Evolutionary conservation across 1,140 invertebrate genomes (phyloP).

Genomic region (Nilaparvata lugens): DNA sequence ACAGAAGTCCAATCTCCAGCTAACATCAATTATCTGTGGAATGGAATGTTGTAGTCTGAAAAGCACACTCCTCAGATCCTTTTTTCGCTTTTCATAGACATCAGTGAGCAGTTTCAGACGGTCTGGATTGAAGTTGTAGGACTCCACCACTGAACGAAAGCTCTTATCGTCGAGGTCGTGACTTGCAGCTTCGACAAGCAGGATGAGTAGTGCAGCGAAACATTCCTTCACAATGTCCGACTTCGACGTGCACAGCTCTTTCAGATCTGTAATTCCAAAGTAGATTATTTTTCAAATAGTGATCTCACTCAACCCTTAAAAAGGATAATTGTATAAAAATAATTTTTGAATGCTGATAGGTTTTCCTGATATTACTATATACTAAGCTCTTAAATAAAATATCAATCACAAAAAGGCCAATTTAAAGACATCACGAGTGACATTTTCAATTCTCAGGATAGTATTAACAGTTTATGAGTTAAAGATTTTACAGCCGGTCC

Average conservation of each 20-base stretch:
- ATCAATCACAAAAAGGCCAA: too few relatives aligned
- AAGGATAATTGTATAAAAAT: too few relatives aligned
- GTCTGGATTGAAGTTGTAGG: not conserved
- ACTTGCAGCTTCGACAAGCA: not conserved
- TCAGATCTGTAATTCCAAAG: not conserved
- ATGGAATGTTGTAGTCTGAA: not conserved
- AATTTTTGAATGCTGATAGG: too few relatives aligned
- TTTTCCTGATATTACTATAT: too few relatives aligned
- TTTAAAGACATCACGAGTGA: too few relatives aligned
- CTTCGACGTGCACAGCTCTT: not conserved
- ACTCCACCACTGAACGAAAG: not conserved
- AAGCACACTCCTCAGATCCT: not conserved
- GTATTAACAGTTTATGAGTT: too few relatives aligned
- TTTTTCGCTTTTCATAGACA: not conserved
- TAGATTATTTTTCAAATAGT: too few relatives aligned
- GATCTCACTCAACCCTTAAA: too few relatives aligned
- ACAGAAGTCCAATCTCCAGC: not conserved
- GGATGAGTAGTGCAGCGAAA: not conserved
- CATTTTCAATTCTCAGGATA: too few relatives aligned
- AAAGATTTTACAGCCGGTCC: too few relatives aligned
- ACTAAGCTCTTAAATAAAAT: too few relatives aligned
- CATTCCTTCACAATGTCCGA: not conserved
- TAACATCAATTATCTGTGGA: not conserved
- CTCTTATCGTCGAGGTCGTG: not conserved
- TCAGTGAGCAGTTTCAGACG: not conserved